Evolutionary conservation across 2,888 invertebrate genomes (phyloP).

Genomic region (Hetaerina titia): DNA sequence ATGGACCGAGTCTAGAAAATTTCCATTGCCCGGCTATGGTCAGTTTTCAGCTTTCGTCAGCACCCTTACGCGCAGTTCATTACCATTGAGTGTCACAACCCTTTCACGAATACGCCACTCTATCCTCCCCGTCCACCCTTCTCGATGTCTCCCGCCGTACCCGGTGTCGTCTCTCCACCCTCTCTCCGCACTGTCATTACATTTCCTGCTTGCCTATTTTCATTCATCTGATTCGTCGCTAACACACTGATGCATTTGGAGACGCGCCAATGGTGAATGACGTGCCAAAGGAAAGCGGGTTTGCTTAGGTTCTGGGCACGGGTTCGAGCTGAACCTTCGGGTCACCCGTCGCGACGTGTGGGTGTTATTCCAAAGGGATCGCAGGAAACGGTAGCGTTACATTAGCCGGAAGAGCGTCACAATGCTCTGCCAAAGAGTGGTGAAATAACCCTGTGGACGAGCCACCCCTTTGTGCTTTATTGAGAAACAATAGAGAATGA

Average conservation of each 20-base stretch:
- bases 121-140: background rate
- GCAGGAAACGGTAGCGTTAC: too few species aligned
- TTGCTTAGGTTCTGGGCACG: background rate
- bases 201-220: background rate
- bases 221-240: background rate
- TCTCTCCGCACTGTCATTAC: background rate
- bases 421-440: too few species aligned
- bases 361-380: too few species aligned
- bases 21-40: background rate
- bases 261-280: background rate
- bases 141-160: background rate
- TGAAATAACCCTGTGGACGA: too few species aligned
- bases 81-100: background rate
- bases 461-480: too few species aligned
- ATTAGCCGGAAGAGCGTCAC: too few species aligned
- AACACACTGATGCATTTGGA: background rate
- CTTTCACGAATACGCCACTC: background rate
- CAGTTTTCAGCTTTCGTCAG: conserved; percentile 28
- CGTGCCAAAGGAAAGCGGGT: background rate
- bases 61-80: background rate
- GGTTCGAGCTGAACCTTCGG: background rate
- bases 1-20: background rate
- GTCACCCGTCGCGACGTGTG: background rate
- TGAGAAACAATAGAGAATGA: too few species aligned
- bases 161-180: background rate